Percentiles rank a stretch among this genome's conserved stretches.
phyloP scores from a whole-genome alignment of 2,113 vertebrate genomes.

The Rhombomys opimus region DNA sequence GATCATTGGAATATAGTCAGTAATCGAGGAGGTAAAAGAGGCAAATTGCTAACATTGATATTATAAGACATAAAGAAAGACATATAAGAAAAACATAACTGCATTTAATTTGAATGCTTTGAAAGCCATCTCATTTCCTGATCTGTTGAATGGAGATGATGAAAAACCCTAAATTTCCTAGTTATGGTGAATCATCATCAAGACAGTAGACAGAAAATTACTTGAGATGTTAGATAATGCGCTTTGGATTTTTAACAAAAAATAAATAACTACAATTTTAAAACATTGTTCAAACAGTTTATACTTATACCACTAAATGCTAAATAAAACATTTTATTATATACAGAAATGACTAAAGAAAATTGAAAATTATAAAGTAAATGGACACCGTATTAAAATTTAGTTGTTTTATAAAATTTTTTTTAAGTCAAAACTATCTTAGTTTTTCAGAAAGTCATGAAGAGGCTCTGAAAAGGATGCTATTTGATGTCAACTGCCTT shows the following conservation, averaged over 20 bases:
- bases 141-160: background rate
- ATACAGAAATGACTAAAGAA: background rate
- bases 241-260: background rate
- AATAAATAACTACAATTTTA: background rate
- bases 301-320: background rate
- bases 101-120: background rate
- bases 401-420: background rate
- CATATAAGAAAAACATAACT: constrained; percentile 1
- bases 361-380: constrained; percentile 3
- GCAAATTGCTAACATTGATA: background rate
- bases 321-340: background rate
- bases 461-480: background rate
- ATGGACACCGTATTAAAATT: background rate
- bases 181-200: background rate
- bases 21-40: background rate
- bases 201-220: background rate
- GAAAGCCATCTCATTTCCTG: background rate
- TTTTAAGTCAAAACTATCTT: background rate
- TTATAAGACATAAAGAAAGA: background rate
- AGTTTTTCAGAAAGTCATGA: background rate
- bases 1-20: constrained; percentile 15
- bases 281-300: background rate
- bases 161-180: background rate
- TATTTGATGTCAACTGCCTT: background rate
- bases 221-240: background rate